Conservation (phyloP, 1,140 invertebrate species). For the Zaprionus davidi region DNA sequence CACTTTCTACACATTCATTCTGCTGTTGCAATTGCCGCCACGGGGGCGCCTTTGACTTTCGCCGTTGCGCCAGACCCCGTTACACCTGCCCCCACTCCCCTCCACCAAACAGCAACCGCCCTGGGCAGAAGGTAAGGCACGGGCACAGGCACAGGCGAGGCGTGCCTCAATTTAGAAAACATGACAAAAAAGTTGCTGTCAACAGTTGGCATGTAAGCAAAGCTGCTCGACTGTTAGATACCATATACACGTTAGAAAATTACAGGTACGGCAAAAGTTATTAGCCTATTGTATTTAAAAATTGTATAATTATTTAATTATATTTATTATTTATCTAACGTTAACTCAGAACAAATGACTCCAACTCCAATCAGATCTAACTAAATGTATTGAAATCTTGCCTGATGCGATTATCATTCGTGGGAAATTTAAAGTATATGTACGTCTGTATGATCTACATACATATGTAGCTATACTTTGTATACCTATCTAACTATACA, state of each 20-base stretch:
- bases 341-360: too few relatives aligned
- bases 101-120: background rate
- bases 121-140: slow-evolving; percentile 21
- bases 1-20: slow-evolving; percentile 52
- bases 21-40: slow-evolving; percentile 33
- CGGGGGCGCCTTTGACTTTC: slow-evolving; percentile 44
- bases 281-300: background rate
- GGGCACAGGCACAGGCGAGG: slow-evolving; percentile 11
- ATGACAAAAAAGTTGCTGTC: slow-evolving; percentile 40
- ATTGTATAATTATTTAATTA: background rate
- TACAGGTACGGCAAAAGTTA: background rate
- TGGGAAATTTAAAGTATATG: too few relatives aligned
- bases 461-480: too few relatives aligned
- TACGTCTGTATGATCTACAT: too few relatives aligned
- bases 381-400: too few relatives aligned
- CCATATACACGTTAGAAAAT: background rate
- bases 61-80: slow-evolving; percentile 25
- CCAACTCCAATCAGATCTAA: too few relatives aligned
- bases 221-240: background rate
- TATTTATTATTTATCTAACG: too few relatives aligned
- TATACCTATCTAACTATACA: too few relatives aligned
- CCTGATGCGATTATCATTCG: too few relatives aligned
- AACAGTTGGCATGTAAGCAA: background rate
- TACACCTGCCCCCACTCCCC: background rate
- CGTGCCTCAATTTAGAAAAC: slow-evolving; percentile 37